Base-by-base conservation (phyloP, 2,113 vertebrate genomes). In the Silurus glanis region DNA sequence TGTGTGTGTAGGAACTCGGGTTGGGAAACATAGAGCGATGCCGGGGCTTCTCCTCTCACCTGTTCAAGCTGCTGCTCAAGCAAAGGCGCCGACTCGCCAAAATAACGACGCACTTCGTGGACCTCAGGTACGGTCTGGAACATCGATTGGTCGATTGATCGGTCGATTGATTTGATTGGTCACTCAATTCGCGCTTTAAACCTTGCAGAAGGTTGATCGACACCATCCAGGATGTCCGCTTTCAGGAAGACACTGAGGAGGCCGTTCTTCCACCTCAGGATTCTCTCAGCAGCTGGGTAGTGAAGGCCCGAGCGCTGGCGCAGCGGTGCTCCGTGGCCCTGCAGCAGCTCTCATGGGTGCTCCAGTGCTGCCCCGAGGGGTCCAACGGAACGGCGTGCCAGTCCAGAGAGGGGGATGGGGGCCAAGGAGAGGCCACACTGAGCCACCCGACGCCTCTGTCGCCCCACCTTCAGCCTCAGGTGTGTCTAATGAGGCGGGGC, bases 41-140 rank as follows among this genome's bases (percentile, higher is more conserved):
- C 82, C 95, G 94, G 90, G 98, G 98, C 5, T 99, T 99, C 92
- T 94, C 97, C 0, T 95, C 96, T n/a, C 97, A 99, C 89, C 95
- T 99, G 78, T 94, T 98, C 94, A 96, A 96, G 93, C 87, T 96
- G 85, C 95, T 99, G 2, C 93, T 97, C 80, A 93, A 78, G 49
- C 98, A 99, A 92, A 96, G 97, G 82, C 90, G 6, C 0, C 95
- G 95, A 19, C 96, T 99, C 62, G 93, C 96, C 61, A 86, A 67
- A 0, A 85, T 99, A 83, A 97, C 96, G 0, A 94, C 97, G 83
- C 96, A 96, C 80, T 99, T 97, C 97, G 88, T 97, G 87, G 92
- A 91, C 58, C 92, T 99, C 85, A 96, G 98, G 98, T 99, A 93
- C 64, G 83, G 87, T 17, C 37, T 37, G 37, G 37, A 37, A 37